A percentile compares a stretch with the other conserved stretches of the same genome.
Conservation (phyloP, 1,140 invertebrate genomes). For the Mya arenaria region DNA sequence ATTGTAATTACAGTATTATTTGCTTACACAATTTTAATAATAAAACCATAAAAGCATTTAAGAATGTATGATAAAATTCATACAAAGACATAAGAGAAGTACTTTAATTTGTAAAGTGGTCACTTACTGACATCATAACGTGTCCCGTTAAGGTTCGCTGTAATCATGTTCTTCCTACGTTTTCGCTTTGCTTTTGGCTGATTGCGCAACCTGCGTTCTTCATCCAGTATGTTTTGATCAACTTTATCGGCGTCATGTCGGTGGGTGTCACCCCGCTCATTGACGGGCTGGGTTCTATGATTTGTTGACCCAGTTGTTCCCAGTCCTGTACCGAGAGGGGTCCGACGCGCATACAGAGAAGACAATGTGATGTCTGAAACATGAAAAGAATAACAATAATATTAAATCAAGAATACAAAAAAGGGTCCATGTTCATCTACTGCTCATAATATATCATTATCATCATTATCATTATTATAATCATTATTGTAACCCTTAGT, state of each 20-base stretch:
- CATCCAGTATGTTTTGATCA: slow-evolving; percentile 11
- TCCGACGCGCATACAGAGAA: slow-evolving; percentile 57
- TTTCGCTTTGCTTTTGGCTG: slow-evolving; percentile 70
- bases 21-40: background rate
- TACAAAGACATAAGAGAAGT: background rate
- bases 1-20: background rate
- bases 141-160: slow-evolving; percentile 79
- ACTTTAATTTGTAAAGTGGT: background rate
- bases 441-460: too few species aligned
- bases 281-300: too few species aligned
- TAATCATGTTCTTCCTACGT: slow-evolving; percentile 71
- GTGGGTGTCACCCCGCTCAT: background rate
- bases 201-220: slow-evolving; percentile 30
- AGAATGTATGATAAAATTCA: background rate
- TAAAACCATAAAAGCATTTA: background rate
- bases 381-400: background rate
- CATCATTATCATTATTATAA: too few species aligned
- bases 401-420: too few species aligned
- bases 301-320: slow-evolving; percentile 45
- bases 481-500: too few species aligned
- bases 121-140: slow-evolving; percentile 81
- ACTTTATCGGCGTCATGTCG: slow-evolving; percentile 24
- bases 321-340: slow-evolving; percentile 34
- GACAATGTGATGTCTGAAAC: slow-evolving; percentile 71
- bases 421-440: too few species aligned